Evolutionary conservation across 1,140 invertebrate species (phyloP).

Genomic region (Stenopsyche tienmushanensis): DNA sequence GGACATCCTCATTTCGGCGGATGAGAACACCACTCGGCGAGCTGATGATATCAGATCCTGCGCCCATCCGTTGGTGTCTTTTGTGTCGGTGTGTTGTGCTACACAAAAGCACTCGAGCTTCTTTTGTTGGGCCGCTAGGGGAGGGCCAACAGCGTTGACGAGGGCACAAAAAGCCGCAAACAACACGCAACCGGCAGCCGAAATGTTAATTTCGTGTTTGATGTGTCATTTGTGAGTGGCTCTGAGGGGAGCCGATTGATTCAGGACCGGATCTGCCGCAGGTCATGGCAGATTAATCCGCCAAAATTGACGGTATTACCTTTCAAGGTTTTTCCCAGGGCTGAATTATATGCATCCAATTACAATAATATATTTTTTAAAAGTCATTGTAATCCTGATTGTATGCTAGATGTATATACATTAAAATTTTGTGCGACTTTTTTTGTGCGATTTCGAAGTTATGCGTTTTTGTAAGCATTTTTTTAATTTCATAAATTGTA

Average conservation of each 20-base stretch:
- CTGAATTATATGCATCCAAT: constrained; percentile 16
- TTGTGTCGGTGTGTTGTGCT: constrained; percentile 2
- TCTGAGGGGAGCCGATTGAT: neutral
- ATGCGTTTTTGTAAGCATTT: no score
- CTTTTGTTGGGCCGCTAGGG: constrained; percentile 17
- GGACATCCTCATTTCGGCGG: neutral
- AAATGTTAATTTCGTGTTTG: constrained; percentile 39
- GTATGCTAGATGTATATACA: no score
- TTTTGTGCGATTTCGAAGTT: no score
- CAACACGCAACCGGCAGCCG: constrained; percentile 29
- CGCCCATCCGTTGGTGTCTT: neutral
- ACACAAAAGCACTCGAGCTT: constrained; percentile 35
- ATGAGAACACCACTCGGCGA: neutral
- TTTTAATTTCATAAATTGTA: no score
- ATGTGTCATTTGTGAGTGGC: constrained; percentile 37
- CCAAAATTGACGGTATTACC: constrained; percentile 32
- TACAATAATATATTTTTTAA: no score
- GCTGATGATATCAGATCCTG: neutral
- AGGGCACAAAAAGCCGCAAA: constrained; percentile 36
- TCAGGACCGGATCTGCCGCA: constrained; percentile 23
- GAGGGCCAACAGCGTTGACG: no score
- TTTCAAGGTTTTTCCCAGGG: constrained; percentile 25
- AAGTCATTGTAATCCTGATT: no score
- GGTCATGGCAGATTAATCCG: constrained; percentile 31
- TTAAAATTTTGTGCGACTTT: no score